Evolutionary conservation across 1,140 invertebrate species (phyloP), one percentile per base, ranked within the genome.

Genomic region (Cryptotermes secundus): DNA sequence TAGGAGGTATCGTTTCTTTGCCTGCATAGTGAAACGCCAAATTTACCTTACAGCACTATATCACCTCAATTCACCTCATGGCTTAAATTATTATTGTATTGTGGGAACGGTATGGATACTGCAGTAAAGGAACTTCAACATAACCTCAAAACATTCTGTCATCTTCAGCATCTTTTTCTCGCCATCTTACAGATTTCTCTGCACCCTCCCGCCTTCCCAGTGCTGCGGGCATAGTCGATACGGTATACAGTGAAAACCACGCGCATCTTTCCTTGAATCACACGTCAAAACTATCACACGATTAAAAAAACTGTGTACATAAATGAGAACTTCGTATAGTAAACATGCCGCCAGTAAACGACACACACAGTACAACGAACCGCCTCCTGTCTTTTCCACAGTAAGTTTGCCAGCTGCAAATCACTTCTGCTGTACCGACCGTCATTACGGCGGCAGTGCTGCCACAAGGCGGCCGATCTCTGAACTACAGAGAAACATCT

Each of bases 1-100:
- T 88, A 98, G 90, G 88, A 97, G 91, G 90, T 97, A 98, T 84
- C 97, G 95, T 91, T 97, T 97, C 91, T 97, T 97, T 84, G 97
- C 96, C 92, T 97, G 96, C 96, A 98, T 97, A 88, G 42, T 83
- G 72, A n/a, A 19, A 16, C 22, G 49, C n/a, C 9, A 72, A 72
- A 72, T 31, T 26, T 22, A 31, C 26, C 59, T 72, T 31, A 72
- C 59, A 72, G 49, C 35, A 36, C 81, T n/a, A 19, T 7, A 82
- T 38, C 81, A 82, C 81, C 31, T 72, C 7, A 42, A 34, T 82
- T 82, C 38, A 82, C 49, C 34, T 45, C 81, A 82, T 82, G 81
- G 81, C 34, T 42, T 72, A 12, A 72, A n/a, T 14, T n/a, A 31
- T 72, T 72, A 72, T 26, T 72, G 59, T 72, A 72, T 14, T 72